A percentile compares a stretch with the other conserved stretches of the same genome.
phyloP scores from a whole-genome alignment of 2,113 vertebrate species.

The Chloroceryle aenea region DNA sequence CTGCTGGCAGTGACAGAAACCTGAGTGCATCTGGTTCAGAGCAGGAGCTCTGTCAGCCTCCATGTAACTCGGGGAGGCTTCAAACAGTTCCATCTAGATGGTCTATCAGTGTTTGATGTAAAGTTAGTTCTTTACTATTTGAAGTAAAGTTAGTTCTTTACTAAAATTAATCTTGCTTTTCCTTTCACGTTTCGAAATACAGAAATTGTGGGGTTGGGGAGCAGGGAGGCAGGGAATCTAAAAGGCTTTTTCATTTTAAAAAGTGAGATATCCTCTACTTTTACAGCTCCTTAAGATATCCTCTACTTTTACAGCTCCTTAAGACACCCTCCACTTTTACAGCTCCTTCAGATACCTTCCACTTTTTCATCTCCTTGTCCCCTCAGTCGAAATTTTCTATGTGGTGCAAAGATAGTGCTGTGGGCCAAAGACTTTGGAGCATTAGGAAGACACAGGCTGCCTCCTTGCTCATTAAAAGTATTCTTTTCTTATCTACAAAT shows the following conservation, averaged over 20 bases:
- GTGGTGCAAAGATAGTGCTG: not conserved
- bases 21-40: not conserved
- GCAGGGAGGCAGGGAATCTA: not conserved
- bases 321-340: too few species aligned
- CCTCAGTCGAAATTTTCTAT: not conserved
- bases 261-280: not conserved
- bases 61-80: not conserved
- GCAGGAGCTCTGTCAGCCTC: not conserved
- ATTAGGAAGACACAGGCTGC: not conserved
- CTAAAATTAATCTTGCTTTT: not conserved
- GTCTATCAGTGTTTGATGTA: not conserved
- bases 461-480: slow-evolving; percentile 19
- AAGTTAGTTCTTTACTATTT: not conserved
- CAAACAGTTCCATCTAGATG: not conserved
- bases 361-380: not conserved
- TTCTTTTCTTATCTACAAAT: slow-evolving; percentile 39
- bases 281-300: too few species aligned
- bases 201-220: not conserved
- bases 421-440: not conserved
- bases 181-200: not conserved
- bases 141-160: not conserved
- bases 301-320: not conserved
- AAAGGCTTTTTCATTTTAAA: not conserved
- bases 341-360: too few species aligned
- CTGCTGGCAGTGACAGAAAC: not conserved